Evolutionary conservation across 1,140 invertebrate species (phyloP).

Genomic region (Lysiphlebus fabarum): DNA sequence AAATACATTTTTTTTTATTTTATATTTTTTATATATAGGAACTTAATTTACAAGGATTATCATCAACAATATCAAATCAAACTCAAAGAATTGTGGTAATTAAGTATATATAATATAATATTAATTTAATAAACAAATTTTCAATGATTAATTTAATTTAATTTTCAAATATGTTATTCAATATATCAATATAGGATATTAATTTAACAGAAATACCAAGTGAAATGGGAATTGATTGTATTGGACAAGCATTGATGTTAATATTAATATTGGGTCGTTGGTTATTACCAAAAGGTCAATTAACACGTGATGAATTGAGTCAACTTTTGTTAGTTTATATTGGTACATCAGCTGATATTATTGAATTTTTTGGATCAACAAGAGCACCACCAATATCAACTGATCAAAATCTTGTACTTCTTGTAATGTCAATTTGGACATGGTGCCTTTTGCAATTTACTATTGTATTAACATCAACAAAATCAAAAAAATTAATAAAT

Average conservation of each 20-base stretch:
- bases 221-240: conserved; percentile 31
- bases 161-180: no score
- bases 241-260: conserved; percentile 87
- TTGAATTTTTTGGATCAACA: conserved; percentile 95
- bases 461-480: conserved; percentile 82
- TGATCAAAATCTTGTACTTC: conserved; percentile 69
- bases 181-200: no score
- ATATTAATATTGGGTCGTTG: conserved; percentile 84
- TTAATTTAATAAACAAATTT: no score
- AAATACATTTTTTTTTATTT: no score
- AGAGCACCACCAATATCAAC: conserved; percentile 77
- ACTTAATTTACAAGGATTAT: no score
- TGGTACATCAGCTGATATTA: conserved; percentile 89
- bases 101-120: no score
- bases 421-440: conserved; percentile 81
- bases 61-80: no score
- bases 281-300: conserved; percentile 84
- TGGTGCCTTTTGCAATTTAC: conserved; percentile 90
- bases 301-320: conserved; percentile 86
- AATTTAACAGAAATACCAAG: conserved; percentile 58
- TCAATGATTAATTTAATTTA: no score
- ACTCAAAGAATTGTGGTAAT: no score
- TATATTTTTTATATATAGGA: no score
- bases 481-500: conserved; percentile 62
- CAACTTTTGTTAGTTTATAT: conserved; percentile 86